Evolutionary conservation across 2,797 vertebrate species (phyloP), one percentile per base, ranked within the genome.

Genomic region (Ctenopoma kingsleyae): DNA sequence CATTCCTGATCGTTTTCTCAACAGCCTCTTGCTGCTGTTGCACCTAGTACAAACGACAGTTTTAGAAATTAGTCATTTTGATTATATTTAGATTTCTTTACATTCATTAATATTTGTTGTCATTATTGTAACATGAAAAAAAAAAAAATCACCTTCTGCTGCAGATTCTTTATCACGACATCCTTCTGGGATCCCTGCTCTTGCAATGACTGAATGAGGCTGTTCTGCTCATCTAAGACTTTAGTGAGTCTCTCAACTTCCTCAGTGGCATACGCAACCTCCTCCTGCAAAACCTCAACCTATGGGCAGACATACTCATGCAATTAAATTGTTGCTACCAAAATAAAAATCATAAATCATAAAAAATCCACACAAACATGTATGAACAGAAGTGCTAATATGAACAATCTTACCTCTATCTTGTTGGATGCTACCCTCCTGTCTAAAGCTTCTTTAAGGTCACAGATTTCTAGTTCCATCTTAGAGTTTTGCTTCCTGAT

Each of bases 281-380:
- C 97, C 20, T 99, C 97, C 67, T 95, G 95, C 72, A 99, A 87
- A 78, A 98, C 92, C 52, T 98, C 97, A 55, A 94, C 94, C 98
- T 99, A 35, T 78, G 17, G 15, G 67, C 48, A 72, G 1, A 54
- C 53, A 61, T 11, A 43, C 4, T 63, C 12, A 22, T 43, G n/a
- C 25, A 41, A 19, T 27, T 6, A 51, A 6, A 12, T 40, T 63
- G 0, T 49, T 30, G 1, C 6, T 5, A 43, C 25, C 10, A 35
- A 15, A 2, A 4, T n/a, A 19, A 17, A 51, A 2, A 20, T 46
- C 30, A 66, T n/a, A 63, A 27, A n/a, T n/a, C n/a, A n/a, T n/a
- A n/a, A 57, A 71, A 53, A 30, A n/a, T 9, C 17, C 5, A 57
- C 22, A 48, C 17, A 43, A 38, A 41, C 20, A 55, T 66, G 12